Evolutionary conservation across 2,888 invertebrate genomes (phyloP).

Genomic region (Nomada goodeniana): DNA sequence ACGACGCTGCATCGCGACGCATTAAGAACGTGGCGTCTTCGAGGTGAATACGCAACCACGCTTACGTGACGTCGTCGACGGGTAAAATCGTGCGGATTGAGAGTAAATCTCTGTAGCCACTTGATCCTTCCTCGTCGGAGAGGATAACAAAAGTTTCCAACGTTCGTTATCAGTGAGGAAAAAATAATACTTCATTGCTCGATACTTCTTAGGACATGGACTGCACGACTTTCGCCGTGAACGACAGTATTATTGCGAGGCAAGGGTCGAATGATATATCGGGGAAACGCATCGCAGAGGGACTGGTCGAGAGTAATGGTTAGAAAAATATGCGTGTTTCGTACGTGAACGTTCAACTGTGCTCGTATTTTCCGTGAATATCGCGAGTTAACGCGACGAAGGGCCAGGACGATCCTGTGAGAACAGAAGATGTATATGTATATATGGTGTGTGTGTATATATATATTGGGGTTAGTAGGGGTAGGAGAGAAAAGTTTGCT

Average conservation of each 20-base stretch:
- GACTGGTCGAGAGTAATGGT: conserved; percentile 67
- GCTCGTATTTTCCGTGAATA: conserved; percentile 75
- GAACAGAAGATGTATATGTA: neutral
- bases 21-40: conserved; percentile 58
- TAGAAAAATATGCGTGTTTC: conserved; percentile 75
- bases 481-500: conserved; percentile 74
- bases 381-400: too few species aligned
- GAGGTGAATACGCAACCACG: conserved; percentile 2
- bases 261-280: neutral
- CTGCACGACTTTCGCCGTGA: too few species aligned
- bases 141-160: too few species aligned
- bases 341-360: conserved; percentile 78
- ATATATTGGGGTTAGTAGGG: neutral
- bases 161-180: too few species aligned
- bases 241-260: conserved; percentile 15
- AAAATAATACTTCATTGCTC: too few species aligned
- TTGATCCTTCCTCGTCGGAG: too few species aligned
- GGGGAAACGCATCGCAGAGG: neutral
- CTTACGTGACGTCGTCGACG: too few species aligned
- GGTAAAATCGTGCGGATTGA: too few species aligned
- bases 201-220: too few species aligned
- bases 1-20: conserved; percentile 46
- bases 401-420: neutral
- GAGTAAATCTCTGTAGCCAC: too few species aligned
- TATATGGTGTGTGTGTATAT: too few species aligned